Percentiles rank a stretch among this genome's conserved stretches.
Conservation (phyloP, 2,888 invertebrate species). For the Notodonta dromedarius region DNA sequence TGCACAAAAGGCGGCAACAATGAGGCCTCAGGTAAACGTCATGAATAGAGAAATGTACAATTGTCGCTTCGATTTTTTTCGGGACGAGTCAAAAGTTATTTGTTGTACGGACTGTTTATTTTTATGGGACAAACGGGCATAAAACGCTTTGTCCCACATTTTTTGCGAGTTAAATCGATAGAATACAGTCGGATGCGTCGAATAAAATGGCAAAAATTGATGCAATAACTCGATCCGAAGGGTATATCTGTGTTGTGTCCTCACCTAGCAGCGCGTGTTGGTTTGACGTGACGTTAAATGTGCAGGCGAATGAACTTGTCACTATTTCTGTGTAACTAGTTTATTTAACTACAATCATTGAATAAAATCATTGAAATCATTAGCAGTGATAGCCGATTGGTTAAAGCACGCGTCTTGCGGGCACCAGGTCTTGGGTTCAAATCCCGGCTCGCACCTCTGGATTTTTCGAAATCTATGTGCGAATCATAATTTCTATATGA, state of each 20-base stretch:
- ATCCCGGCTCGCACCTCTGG: too few relatives aligned
- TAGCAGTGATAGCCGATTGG: too few relatives aligned
- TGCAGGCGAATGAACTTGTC: slow-evolving; percentile 11
- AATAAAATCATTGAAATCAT: too few relatives aligned
- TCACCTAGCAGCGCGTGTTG: slow-evolving; percentile 49
- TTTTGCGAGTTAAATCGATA: slow-evolving; percentile 61
- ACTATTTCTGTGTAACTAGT: not conserved
- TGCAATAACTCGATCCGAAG: slow-evolving; percentile 48
- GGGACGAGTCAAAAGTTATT: slow-evolving; percentile 78
- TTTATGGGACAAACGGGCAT: slow-evolving; percentile 59
- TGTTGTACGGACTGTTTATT: slow-evolving; percentile 63
- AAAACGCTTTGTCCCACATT: slow-evolving; percentile 54
- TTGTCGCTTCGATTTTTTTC: slow-evolving; percentile 55
- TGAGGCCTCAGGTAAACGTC: slow-evolving; percentile 70
- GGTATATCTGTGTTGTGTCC: slow-evolving; percentile 45
- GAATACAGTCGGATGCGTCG: slow-evolving; percentile 48
- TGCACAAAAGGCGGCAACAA: slow-evolving; percentile 67
- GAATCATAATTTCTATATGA: too few relatives aligned
- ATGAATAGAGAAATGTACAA: slow-evolving; percentile 69
- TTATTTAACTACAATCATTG: too few relatives aligned
- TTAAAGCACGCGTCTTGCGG: too few relatives aligned
- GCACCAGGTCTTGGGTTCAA: too few relatives aligned
- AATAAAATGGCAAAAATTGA: slow-evolving; percentile 47
- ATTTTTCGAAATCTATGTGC: too few relatives aligned
- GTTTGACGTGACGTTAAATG: slow-evolving; percentile 40